These are phyloP conservation scores for Sus cebifrons DNA, from an alignment of 2,797 vertebrate species.

Conservation along the genomic window DNA sequence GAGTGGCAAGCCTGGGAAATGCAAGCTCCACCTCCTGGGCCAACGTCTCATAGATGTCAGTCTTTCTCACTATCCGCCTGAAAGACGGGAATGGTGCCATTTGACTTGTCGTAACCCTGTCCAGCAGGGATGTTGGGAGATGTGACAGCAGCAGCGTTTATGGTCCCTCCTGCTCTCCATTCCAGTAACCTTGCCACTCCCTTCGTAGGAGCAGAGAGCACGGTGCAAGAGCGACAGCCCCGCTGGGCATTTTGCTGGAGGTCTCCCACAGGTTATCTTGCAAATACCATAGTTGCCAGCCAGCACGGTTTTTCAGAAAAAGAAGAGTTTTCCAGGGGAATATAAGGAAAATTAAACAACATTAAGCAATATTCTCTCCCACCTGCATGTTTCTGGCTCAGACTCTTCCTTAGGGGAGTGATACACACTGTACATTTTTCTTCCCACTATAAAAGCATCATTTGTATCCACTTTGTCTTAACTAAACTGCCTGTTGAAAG, in stretches of 20 bases:
- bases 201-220: not conserved
- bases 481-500: not conserved
- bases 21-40: not conserved
- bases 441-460: not conserved
- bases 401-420: not conserved
- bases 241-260: not conserved
- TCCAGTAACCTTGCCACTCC: not conserved
- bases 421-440: not conserved
- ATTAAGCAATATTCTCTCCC: not conserved
- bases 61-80: not conserved
- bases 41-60: not conserved
- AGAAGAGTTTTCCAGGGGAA: not conserved
- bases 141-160: not conserved
- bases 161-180: not conserved
- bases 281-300: not conserved
- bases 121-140: not conserved
- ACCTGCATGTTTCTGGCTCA: not conserved
- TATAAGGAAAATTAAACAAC: not conserved
- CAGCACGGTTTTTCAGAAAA: not conserved
- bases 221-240: not conserved
- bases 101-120: not conserved
- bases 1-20: not conserved
- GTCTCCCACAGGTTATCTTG: not conserved
- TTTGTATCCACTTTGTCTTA: conserved; percentile 18
- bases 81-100: not conserved